Percentiles rank a stretch among this genome's conserved stretches.
Evolutionary conservation across 2,113 vertebrate species (phyloP).

Genomic region (Theropithecus gelada): DNA sequence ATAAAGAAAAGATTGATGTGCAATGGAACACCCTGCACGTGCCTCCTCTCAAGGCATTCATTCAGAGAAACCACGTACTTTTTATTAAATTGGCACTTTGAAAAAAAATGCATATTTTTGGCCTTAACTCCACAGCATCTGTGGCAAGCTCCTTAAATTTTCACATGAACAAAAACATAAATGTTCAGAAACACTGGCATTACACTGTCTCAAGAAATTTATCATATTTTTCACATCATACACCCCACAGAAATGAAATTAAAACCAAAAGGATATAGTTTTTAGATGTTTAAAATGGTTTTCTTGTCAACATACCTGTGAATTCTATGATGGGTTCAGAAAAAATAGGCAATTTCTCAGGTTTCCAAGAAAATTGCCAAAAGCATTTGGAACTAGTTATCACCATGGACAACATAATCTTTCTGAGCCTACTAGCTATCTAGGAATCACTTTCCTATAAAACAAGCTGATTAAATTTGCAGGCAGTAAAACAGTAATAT

Average conservation of each 20-base stretch:
- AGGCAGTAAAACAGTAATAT: background rate
- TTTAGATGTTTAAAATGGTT: background rate
- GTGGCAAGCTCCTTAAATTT: background rate
- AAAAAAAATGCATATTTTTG: constrained; percentile 35
- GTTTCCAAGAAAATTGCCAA: background rate
- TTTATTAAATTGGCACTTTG: background rate
- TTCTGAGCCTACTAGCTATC: background rate
- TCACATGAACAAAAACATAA: constrained; percentile 29
- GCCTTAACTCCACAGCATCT: background rate
- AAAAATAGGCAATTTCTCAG: background rate
- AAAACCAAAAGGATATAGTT: background rate
- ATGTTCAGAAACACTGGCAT: background rate
- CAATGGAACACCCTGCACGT: constrained; percentile 63
- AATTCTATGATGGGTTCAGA: background rate
- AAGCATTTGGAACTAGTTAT: background rate
- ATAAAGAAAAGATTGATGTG: constrained; percentile 34
- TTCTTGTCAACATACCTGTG: background rate
- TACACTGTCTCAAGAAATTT: background rate
- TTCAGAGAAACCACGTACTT: constrained; percentile 74
- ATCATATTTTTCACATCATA: background rate
- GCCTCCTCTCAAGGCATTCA: constrained; percentile 72
- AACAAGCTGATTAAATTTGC: constrained; percentile 35
- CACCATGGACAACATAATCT: background rate
- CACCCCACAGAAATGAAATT: constrained; percentile 2
- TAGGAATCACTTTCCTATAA: constrained; percentile 38